phyloP scores from a whole-genome alignment of 2,797 vertebrate genomes.

The Enteromius unitaeniatus region DNA sequence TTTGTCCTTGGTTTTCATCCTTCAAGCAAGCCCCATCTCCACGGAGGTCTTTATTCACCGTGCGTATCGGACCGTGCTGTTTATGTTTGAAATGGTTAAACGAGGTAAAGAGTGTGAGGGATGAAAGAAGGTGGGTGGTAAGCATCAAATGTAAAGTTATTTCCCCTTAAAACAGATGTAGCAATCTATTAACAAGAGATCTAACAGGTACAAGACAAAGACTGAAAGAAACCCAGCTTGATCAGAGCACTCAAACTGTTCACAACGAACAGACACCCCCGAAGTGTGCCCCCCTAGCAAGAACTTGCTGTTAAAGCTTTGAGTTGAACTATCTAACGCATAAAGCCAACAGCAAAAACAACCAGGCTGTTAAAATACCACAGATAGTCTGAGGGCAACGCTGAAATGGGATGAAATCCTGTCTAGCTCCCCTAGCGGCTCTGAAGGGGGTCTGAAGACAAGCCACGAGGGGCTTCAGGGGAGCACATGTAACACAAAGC shows the following conservation, averaged over 20 bases:
- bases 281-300: constrained; percentile 15
- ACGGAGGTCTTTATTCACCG: constrained; percentile 43
- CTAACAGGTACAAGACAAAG: constrained; percentile 12
- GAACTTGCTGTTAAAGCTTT: constrained; percentile 48
- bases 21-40: constrained; percentile 41
- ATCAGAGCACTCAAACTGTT: constrained; percentile 18
- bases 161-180: constrained; percentile 38
- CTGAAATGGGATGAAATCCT: background rate
- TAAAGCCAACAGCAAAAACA: constrained; percentile 64
- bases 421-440: background rate
- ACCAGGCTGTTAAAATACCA: constrained; percentile 71
- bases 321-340: constrained; percentile 61
- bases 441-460: background rate
- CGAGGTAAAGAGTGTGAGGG: constrained; percentile 59
- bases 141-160: constrained; percentile 46
- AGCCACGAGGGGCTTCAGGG: background rate
- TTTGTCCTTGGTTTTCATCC: constrained; percentile 32
- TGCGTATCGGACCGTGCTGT: constrained; percentile 62
- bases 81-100: constrained; percentile 67
- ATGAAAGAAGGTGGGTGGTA: constrained; percentile 51
- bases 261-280: background rate
- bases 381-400: constrained; percentile 60
- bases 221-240: background rate
- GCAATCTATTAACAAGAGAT: constrained; percentile 49
- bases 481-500: background rate